A percentile compares a stretch with the other conserved stretches of the same genome.
Evolutionary conservation across 1,140 invertebrate genomes (phyloP).

Genomic region (Teleogryllus occipitalis): DNA sequence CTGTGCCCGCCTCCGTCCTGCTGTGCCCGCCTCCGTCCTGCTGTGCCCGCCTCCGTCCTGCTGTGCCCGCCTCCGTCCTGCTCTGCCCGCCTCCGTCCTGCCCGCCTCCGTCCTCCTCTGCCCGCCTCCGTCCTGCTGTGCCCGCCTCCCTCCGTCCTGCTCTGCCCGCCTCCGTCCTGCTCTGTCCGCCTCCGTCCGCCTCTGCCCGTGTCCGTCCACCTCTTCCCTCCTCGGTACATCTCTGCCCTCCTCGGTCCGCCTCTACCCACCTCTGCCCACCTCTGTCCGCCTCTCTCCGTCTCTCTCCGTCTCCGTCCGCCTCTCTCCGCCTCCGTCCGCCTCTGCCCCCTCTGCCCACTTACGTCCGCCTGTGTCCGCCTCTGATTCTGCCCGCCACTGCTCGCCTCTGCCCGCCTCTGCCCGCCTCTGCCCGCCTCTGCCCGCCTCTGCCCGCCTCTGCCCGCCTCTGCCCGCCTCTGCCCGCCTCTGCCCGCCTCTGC

Average conservation of each 20-base stretch:
- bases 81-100: too few species aligned
- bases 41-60: too few species aligned
- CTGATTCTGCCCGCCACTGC: neutral
- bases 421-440: neutral
- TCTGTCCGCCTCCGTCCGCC: neutral
- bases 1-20: too few species aligned
- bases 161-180: too few species aligned
- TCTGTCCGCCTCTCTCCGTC: neutral
- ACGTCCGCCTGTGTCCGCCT: neutral
- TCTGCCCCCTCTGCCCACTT: neutral
- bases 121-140: too few species aligned
- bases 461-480: neutral
- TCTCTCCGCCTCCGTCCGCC: neutral
- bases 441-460: neutral
- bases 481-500: neutral
- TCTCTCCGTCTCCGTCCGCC: neutral
- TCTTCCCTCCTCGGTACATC: neutral
- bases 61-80: too few species aligned
- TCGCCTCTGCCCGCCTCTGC: neutral
- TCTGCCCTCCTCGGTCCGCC: neutral
- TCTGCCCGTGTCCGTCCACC: neutral
- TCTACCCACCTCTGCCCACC: neutral
- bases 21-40: too few species aligned
- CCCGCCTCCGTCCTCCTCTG: too few species aligned
- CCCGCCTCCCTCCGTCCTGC: too few species aligned